A percentile compares a stretch with the other conserved stretches of the same genome.
Evolutionary conservation across 2,888 invertebrate genomes (phyloP).

Genomic region (Ophion obscuratus): DNA sequence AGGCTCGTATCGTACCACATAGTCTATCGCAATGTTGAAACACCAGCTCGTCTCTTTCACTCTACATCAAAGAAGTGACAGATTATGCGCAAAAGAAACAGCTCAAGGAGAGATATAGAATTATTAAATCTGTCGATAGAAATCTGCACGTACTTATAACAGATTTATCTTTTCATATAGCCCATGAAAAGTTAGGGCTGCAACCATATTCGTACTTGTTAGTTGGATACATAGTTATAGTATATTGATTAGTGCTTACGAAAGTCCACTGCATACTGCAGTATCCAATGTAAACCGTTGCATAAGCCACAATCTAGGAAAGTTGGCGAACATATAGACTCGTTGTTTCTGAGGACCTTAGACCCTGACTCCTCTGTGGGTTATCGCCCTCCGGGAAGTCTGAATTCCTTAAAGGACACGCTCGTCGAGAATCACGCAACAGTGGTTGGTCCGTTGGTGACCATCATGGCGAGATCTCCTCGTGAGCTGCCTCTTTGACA

Average conservation of each 20-base stretch:
- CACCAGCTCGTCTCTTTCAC: slow-evolving; percentile 27
- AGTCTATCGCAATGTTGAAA: not conserved
- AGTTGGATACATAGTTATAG: slow-evolving; percentile 18
- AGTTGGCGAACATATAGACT: slow-evolving; percentile 12
- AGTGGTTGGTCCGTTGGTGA: slow-evolving; percentile 14
- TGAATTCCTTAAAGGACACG: slow-evolving; percentile 45
- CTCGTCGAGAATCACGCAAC: slow-evolving; percentile 34
- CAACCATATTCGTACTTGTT: not conserved
- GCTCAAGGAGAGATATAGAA: not conserved
- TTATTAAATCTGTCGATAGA: not conserved
- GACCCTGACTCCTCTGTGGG: slow-evolving; percentile 3
- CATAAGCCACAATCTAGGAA: slow-evolving; percentile 31
- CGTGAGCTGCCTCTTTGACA: slow-evolving; percentile 51
- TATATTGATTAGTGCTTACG: slow-evolving; percentile 22
- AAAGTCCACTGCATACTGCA: slow-evolving; percentile 7
- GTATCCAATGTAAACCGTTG: slow-evolving; percentile 1
- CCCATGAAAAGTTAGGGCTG: not conserved
- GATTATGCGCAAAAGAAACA: not conserved
- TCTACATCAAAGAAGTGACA: slow-evolving; percentile 32
- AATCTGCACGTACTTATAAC: slow-evolving; percentile 20
- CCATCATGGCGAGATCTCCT: slow-evolving; percentile 49
- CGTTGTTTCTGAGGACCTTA: slow-evolving; percentile 25
- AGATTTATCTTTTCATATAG: not conserved
- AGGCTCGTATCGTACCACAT: not conserved
- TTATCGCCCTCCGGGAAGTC: slow-evolving; percentile 49